Evolutionary conservation across 2,888 invertebrate genomes (phyloP), one percentile per base, ranked within the genome.

Genomic region (Cinara cedri): DNA sequence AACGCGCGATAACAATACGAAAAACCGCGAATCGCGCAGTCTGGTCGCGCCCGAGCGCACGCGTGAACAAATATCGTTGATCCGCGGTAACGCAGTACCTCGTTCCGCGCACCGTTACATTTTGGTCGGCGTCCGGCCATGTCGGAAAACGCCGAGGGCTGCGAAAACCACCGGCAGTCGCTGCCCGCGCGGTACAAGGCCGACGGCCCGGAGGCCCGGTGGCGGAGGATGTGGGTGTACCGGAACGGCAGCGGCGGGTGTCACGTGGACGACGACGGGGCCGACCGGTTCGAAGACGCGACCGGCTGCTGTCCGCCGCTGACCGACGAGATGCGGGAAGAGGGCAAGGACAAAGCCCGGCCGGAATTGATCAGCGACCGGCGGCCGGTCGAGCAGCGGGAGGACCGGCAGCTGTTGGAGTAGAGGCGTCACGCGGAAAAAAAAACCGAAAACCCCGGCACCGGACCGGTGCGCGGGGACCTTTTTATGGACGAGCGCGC

Each of bases 251-350:
- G 21, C 68, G 24, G 19, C 42, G 14, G 26, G 4, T 9, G 11
- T 1, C 78, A 75, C 65, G 24, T 13, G 11, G 74, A 75, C 74
- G 74, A 75, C 42, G 68, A 62, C 51, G 78, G 68, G 11, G 60
- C 19, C 6, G 78, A 78, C 42, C 46, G 13, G 49, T 11, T 51
- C 16, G 26, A 60, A 24, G 16, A 24, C 21, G 78, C 62, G 68
- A 51, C 6, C 24, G n/a, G 16, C 70, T 11, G 14, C 9, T 10
- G 60, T n/a, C 70, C 68, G 9, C 70, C 78, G 78, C 19, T 78
- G 70, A 68, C 78, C 42, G 70, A 78, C 51, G 11, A 46, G 21
- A n/a, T 78, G 34, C 49, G 78, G n/a, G 70, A 68, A 9, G 78
- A 70, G 49, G 57, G 49, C 60, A 57, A 49, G 24, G 10, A 26